Base-by-base conservation (phyloP, 2,888 invertebrate species). In the Leistus spinibarbis region DNA sequence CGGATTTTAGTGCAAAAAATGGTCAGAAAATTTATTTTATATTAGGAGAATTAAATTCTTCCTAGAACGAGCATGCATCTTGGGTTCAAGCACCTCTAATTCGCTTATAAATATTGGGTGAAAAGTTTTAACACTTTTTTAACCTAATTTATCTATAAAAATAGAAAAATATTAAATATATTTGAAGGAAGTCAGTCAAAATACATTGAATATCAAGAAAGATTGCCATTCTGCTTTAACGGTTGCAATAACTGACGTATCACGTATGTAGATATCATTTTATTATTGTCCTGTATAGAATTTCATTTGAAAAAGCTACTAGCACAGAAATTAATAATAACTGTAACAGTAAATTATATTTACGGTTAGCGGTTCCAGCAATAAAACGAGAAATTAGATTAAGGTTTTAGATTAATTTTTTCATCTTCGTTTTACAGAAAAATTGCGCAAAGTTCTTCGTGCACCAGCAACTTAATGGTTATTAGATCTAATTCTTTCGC, bases 401-500 rank as follows among this genome's bases (percentile, higher is more conserved):
- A 60, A 17, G 60, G 19, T 60, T n/a, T 60, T 60, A 17, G n/a
- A n/a, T n/a, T n/a, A 40, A 1, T 5, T 40, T 40, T 40, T 40
- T 40, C 40, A 3, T 40, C 40, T 40, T 40, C 2, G 40, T 40
- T 40, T 40, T 40, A 40, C 40, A 40, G 40, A 22, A 57, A 57
- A 57, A 57, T 57, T 19, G 57, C 57, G 57, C 17, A 19, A 40
- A 60, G 60, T 60, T 60, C 60, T 60, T n/a, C n/a, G 67, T 27
- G 71, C 54, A 71, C 63, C 54, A 62, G 64, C 54, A 63, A 19
- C 54, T 54, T 63, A 71, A 71, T 54, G 71, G 64, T 71, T 71
- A 71, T 63, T 71, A 71, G 71, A 63, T 71, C 63, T 71, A 71
- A 71, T 71, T 71, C 71, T 3, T 60, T 16, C 60, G 20, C 19